phyloP scores from a whole-genome alignment of 2,113 vertebrate species.

The Cinclus mexicanus region DNA sequence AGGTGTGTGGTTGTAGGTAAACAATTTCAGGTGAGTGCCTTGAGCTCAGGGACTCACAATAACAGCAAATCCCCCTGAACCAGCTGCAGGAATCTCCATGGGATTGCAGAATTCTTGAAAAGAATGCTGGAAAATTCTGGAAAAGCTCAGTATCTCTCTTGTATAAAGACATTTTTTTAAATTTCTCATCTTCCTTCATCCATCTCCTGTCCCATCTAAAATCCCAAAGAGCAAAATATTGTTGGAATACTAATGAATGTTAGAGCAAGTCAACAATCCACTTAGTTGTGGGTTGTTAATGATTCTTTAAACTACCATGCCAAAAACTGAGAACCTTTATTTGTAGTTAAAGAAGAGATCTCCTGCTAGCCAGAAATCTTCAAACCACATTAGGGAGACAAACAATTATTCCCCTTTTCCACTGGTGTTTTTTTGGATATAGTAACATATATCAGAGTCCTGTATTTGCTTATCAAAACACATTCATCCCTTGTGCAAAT shows the following conservation, averaged over 20 bases:
- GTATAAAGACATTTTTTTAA: neutral
- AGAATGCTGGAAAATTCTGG: neutral
- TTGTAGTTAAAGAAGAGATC: neutral
- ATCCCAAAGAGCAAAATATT: neutral
- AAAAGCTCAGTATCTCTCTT: neutral
- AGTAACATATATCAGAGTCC: neutral
- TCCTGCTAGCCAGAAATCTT: neutral
- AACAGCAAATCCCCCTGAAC: neutral
- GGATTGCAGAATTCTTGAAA: neutral
- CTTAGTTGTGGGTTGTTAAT: neutral
- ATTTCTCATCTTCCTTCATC: neutral
- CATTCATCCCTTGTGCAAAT: neutral
- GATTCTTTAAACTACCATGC: neutral
- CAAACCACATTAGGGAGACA: neutral
- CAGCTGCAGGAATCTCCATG: neutral
- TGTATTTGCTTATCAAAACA: neutral
- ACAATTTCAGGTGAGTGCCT: neutral
- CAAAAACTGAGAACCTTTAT: neutral
- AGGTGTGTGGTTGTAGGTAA: neutral
- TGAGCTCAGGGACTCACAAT: neutral
- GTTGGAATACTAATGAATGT: neutral
- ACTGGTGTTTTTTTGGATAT: neutral
- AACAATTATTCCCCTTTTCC: neutral
- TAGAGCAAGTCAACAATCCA: neutral
- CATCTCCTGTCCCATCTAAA: neutral